Evolutionary conservation across 2,113 vertebrate genomes (phyloP).

Genomic region (Gymnocephalus cernua): DNA sequence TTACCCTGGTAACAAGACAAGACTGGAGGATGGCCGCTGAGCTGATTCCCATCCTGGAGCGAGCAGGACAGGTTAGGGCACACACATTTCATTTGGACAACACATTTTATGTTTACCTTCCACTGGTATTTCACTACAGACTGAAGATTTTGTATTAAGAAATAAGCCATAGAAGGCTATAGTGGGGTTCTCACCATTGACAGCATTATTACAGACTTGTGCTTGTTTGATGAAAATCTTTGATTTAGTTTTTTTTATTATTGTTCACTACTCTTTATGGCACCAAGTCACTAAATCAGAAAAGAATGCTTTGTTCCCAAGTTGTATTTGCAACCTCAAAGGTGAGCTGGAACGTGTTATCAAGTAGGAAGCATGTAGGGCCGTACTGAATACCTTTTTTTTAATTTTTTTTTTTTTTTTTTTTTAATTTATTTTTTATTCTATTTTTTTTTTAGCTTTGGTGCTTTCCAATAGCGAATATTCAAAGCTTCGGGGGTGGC

Average conservation of each 20-base stretch:
- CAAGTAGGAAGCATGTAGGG: not conserved
- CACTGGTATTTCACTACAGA: not conserved
- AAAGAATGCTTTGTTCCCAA: not conserved
- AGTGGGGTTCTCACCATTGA: not conserved
- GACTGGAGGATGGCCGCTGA: constrained; percentile 92
- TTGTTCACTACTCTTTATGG: not conserved
- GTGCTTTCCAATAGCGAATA: no score
- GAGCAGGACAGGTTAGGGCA: constrained; percentile 88
- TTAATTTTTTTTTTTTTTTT: no score
- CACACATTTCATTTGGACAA: not conserved
- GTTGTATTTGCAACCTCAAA: not conserved
- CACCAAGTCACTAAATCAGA: not conserved
- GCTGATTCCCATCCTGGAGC: constrained; percentile 91
- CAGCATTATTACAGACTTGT: no score
- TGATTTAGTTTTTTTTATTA: not conserved
- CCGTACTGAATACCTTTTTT: no score
- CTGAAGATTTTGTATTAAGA: not conserved
- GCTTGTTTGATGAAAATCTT: no score
- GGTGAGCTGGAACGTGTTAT: no score
- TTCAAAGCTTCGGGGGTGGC: no score
- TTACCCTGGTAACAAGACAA: constrained; percentile 91
- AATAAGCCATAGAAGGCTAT: not conserved
- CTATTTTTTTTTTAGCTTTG: no score
- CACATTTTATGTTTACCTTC: not conserved
- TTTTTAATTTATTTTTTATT: no score